phyloP scores from a whole-genome alignment of 2,888 invertebrate genomes.

The Mythimna vitellina region DNA sequence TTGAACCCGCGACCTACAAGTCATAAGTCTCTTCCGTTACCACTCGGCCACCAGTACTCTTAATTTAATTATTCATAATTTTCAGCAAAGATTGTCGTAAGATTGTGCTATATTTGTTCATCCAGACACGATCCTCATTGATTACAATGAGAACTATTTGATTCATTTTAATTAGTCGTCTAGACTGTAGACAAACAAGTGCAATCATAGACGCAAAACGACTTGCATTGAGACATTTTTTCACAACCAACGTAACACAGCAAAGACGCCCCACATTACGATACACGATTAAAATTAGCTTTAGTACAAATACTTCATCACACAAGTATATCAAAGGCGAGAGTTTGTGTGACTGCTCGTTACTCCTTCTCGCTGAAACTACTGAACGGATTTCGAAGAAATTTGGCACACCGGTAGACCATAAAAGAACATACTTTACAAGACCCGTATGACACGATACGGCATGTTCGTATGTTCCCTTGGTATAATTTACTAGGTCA shows the following conservation, averaged over 20 bases:
- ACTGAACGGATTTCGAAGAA: too few species aligned
- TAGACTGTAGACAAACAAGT: constrained; percentile 6
- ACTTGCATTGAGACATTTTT: constrained; percentile 14
- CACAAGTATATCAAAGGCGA: too few species aligned
- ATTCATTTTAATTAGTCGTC: constrained; percentile 20
- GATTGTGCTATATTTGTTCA: neutral
- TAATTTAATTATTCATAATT: neutral
- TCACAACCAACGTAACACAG: constrained; percentile 13
- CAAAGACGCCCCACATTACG: constrained; percentile 29
- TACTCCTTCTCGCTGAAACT: too few species aligned
- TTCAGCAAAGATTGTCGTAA: neutral
- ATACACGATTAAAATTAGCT: constrained; percentile 31
- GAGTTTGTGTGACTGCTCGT: too few species aligned
- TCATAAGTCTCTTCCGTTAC: too few species aligned
- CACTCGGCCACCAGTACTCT: too few species aligned
- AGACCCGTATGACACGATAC: too few species aligned
- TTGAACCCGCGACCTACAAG: too few species aligned
- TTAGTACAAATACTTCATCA: constrained; percentile 27
- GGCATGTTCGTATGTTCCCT: too few species aligned
- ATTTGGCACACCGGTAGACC: too few species aligned
- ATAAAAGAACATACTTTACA: too few species aligned
- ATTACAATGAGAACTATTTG: neutral
- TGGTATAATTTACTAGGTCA: too few species aligned
- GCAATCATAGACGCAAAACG: constrained; percentile 2
- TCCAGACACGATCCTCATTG: neutral